Conservation (phyloP, 2,888 invertebrate genomes). For the Diploptera punctata region DNA sequence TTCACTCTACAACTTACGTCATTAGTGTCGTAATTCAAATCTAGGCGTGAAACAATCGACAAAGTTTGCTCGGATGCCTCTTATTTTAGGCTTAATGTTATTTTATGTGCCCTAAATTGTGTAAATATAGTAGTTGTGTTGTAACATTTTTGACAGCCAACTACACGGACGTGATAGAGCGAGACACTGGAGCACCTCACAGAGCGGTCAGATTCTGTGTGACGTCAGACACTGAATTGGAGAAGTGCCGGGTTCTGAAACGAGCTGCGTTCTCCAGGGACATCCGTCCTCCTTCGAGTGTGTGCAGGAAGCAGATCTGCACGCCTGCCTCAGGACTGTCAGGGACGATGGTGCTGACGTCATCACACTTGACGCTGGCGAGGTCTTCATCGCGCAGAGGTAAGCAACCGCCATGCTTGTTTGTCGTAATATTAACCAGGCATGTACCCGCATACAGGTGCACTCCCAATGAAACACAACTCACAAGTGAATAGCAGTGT, state of each 20-base stretch:
- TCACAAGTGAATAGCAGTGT: no score
- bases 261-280: constrained; percentile 78
- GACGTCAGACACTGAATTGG: constrained; percentile 66
- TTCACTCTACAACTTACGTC: no score
- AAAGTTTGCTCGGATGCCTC: no score
- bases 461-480: no score
- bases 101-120: no score
- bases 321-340: constrained; percentile 71
- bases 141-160: constrained; percentile 51
- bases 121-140: no score
- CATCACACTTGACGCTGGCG: constrained; percentile 69
- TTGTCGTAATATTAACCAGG: no score
- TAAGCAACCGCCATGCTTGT: no score
- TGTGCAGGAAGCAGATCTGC: constrained; percentile 65
- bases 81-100: no score
- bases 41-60: no score
- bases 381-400: constrained; percentile 57
- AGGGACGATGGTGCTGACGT: constrained; percentile 74
- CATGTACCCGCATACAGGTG: no score
- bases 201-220: constrained; percentile 66
- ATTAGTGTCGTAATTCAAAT: no score
- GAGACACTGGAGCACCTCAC: constrained; percentile 72
- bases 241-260: constrained; percentile 76
- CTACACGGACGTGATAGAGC: constrained; percentile 73
- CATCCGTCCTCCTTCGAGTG: constrained; percentile 83